Evolutionary conservation across 2,113 vertebrate species (phyloP).

Genomic region (Vanacampus margaritifer): DNA sequence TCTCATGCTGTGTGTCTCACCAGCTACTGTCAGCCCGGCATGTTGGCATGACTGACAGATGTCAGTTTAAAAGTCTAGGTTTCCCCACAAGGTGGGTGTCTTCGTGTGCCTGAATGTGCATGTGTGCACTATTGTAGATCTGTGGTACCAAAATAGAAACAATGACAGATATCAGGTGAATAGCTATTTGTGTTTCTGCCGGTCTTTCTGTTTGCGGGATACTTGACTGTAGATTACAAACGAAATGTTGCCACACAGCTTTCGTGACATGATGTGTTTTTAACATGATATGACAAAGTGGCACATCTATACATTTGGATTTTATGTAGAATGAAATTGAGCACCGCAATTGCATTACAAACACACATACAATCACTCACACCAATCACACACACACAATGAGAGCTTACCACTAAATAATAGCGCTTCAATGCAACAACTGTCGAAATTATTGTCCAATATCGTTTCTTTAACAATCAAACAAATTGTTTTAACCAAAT

Average conservation of each 20-base stretch:
- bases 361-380: background rate
- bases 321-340: background rate
- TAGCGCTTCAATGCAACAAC: background rate
- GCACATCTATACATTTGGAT: background rate
- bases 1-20: slow-evolving; percentile 31
- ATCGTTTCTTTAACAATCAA: background rate
- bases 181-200: slow-evolving; percentile 18
- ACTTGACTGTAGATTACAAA: background rate
- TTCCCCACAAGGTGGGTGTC: slow-evolving; percentile 36
- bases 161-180: slow-evolving; percentile 13
- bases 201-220: slow-evolving; percentile 7
- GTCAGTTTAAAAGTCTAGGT: slow-evolving; percentile 54
- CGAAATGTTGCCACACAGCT: slow-evolving; percentile 3
- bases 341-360: background rate
- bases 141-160: slow-evolving; percentile 45
- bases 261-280: background rate
- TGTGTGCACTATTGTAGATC: slow-evolving; percentile 17
- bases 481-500: background rate
- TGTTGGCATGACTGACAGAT: slow-evolving; percentile 64
- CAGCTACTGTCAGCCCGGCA: slow-evolving; percentile 33
- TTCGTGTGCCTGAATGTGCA: slow-evolving; percentile 22
- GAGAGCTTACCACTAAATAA: background rate
- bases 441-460: background rate
- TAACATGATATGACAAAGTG: background rate
- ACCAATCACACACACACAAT: background rate